phyloP scores from a whole-genome alignment of 2,113 vertebrate species.

The Sapajus apella region DNA sequence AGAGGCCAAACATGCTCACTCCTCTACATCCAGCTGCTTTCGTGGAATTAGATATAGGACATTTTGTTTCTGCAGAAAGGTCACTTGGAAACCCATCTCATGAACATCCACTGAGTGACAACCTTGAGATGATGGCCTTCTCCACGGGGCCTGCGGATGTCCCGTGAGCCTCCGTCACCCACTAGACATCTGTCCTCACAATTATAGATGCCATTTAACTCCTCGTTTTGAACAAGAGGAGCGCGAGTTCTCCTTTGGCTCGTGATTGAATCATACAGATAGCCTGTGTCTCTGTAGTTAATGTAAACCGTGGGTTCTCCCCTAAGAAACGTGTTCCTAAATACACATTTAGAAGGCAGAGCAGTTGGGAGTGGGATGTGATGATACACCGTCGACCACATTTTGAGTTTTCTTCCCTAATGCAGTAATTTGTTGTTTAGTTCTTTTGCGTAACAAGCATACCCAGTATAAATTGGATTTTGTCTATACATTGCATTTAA shows the following conservation, averaged over 20 bases:
- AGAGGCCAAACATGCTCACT: not conserved
- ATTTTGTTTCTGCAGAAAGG: not conserved
- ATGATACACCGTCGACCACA: not conserved
- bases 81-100: fast-evolving
- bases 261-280: not conserved
- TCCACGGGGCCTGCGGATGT: fast-evolving
- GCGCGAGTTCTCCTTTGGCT: not conserved
- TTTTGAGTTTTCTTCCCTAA: not conserved
- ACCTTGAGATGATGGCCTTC: not conserved
- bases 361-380: not conserved
- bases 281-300: not conserved
- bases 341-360: not conserved
- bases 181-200: not conserved
- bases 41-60: not conserved
- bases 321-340: not conserved
- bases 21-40: not conserved
- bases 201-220: not conserved
- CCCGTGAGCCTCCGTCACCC: fast-evolving
- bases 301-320: not conserved
- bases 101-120: not conserved
- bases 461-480: not conserved
- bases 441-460: not conserved
- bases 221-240: not conserved
- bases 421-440: not conserved
- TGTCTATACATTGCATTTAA: not conserved